Base-by-base conservation (phyloP, 2,888 invertebrate species). In the Pachymerium ferrugineum region DNA sequence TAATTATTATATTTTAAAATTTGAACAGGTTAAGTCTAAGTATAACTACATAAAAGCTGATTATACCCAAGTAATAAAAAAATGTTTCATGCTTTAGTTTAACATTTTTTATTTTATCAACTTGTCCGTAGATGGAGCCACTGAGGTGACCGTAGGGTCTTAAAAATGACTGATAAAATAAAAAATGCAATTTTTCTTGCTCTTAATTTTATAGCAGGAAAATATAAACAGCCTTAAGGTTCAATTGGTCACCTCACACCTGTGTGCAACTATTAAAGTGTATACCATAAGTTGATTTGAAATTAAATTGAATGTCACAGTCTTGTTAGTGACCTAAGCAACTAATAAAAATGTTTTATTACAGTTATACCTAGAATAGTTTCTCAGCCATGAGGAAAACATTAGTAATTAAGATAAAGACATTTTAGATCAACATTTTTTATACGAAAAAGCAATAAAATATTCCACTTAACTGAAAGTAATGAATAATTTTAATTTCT, bases 381-480 rank as follows among this genome's bases (percentile, higher is more conserved):
- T 54, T 54, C 47, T 54, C 47, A 54, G 47, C 47, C 22, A 54
- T 54, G 47, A 54, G 47, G 47, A 54, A 54, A 54, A 54, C 47
- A n/a, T 54, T 54, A 22, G 47, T 54, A 54, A 54, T 54, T 54
- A 54, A 19, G 47, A 54, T 54, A 22, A 22, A 54, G 22, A 54
- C 47, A 54, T 54, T 54, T n/a, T 54, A 54, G 47, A 54, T 19
- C 47, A 54, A 54, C 19, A 54, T n/a, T n/a, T n/a, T n/a, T n/a
- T n/a, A 22, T 10, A 54, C 19, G 22, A 54, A 54, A 5, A 54
- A 54, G 47, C 47, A 54, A 22, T 54, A 54, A n/a, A 22, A n/a
- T 19, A 54, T 54, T 54, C 22, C 47, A 54, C 19, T 54, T 54
- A 54, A 1, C 16, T 19, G 22, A 19, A 5, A 54, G 47, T 54